Conservation (phyloP, 2,113 vertebrate species). For the Hemichromis elongatus region DNA sequence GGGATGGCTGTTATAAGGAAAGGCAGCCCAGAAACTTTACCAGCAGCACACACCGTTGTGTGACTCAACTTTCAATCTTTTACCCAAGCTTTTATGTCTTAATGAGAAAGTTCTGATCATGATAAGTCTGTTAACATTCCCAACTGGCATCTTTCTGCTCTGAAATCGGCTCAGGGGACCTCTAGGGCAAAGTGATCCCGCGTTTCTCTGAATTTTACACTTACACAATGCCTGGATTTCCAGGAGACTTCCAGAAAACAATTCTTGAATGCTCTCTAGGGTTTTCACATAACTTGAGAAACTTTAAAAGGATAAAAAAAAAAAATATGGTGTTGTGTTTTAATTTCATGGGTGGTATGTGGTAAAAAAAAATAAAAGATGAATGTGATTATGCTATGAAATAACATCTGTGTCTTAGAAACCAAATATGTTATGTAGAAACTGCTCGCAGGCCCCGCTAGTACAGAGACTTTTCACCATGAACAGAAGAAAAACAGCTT, state of each 20-base stretch:
- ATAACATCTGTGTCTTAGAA: rapidly evolving
- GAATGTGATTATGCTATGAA: neutral
- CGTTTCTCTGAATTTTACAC: neutral
- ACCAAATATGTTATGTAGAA: neutral
- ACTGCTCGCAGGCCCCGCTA: too few species aligned
- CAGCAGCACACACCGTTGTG: too few species aligned
- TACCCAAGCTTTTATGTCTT: neutral
- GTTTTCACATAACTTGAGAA: neutral
- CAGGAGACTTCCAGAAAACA: neutral
- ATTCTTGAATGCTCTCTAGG: neutral
- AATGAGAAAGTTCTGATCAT: neutral
- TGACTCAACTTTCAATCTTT: too few species aligned
- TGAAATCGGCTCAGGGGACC: neutral
- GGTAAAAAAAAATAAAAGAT: neutral
- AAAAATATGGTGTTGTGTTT: neutral
- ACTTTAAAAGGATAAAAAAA: neutral
- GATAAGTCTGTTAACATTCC: too few species aligned
- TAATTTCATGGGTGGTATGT: neutral
- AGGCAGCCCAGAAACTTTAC: too few species aligned
- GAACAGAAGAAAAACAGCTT: too few species aligned
- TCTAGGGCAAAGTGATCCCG: neutral
- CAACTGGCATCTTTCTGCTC: too few species aligned
- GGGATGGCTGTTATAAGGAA: too few species aligned
- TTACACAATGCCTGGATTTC: neutral
- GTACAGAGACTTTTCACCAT: too few species aligned